phyloP scores from a whole-genome alignment of 2,113 vertebrate species.

The Phyllostomus hastatus region DNA sequence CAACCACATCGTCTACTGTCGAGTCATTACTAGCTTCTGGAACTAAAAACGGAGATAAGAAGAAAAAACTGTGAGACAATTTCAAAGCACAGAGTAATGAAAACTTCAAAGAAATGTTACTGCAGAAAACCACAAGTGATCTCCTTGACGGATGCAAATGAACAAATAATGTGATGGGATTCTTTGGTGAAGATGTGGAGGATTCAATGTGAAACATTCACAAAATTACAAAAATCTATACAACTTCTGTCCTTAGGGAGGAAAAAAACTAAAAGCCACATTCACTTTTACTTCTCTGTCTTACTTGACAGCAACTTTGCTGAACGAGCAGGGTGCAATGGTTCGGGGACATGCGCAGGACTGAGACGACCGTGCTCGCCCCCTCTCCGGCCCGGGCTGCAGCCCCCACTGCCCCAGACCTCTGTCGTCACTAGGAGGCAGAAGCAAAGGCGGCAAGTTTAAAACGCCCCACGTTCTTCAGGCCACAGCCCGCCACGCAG shows the following conservation, averaged over 20 bases:
- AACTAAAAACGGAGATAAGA: slow-evolving; percentile 70
- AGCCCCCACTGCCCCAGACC: background rate
- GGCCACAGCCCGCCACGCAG: background rate
- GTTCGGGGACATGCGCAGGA: background rate
- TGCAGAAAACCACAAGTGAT: background rate
- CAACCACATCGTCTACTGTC: slow-evolving; percentile 79
- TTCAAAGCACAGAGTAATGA: slow-evolving; percentile 5
- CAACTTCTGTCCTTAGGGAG: background rate
- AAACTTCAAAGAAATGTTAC: background rate
- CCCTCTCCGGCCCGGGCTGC: background rate
- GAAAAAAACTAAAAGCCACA: background rate
- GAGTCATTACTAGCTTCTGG: slow-evolving; percentile 80
- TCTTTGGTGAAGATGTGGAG: background rate
- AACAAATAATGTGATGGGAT: background rate
- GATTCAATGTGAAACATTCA: background rate
- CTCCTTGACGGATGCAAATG: background rate
- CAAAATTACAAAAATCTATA: background rate
- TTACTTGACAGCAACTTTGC: slow-evolving; percentile 2
- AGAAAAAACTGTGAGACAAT: background rate
- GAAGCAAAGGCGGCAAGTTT: background rate
- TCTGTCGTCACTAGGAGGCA: background rate
- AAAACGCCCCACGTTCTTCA: background rate
- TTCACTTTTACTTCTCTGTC: slow-evolving; percentile 19
- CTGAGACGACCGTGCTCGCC: background rate
- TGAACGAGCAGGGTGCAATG: background rate